Base-by-base conservation (phyloP, 2,888 invertebrate species). In the Itoplectis maculator region DNA sequence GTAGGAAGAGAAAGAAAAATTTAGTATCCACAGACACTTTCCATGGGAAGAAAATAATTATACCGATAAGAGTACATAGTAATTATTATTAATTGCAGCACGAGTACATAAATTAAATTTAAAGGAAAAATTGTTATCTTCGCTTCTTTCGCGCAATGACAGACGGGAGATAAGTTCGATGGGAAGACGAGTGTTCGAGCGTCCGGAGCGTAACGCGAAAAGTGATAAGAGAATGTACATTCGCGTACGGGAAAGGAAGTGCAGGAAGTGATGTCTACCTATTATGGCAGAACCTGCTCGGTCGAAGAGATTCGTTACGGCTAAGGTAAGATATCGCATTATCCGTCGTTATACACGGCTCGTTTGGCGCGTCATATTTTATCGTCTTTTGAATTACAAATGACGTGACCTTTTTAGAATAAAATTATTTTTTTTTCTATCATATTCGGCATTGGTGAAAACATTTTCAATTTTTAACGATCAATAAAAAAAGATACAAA, bases 251-350 rank as follows among this genome's bases (percentile, higher is more conserved):
- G 79, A 82, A 82, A 82, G 72, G 54, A 61, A 66, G 70, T 79
- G 37, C 79, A 76, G 80, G 86, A 85, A 86, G 87, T 87, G 82
- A 87, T 87, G 92, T 91, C 90, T 90, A 89, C 92, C 88, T 92
- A 91, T 91, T 92, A 92, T 92, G 92, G 92, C 92, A 90, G 91
- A 91, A 88, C 88, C 88, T 70, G 81, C 78, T 85, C 82, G 79
- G 86, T 89, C 89, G 84, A 90, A 90, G 89, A 90, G 89, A 90
- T 90, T 88, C 88, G 86, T 91, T 84, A 88, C 89, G 86, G 92
- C 91, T 88, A 90, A 92, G 92, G 92, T 91, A 87, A 82, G 83
- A 72, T 72, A 74, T 45, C 68, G 51, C 20, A 51, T 68, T 76
- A 49, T n/a, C 76, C 9, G 40, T 54, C 56, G 29, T 42, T 54